Conservation (phyloP, 2,797 vertebrate species). For the Prunella strophiata region DNA sequence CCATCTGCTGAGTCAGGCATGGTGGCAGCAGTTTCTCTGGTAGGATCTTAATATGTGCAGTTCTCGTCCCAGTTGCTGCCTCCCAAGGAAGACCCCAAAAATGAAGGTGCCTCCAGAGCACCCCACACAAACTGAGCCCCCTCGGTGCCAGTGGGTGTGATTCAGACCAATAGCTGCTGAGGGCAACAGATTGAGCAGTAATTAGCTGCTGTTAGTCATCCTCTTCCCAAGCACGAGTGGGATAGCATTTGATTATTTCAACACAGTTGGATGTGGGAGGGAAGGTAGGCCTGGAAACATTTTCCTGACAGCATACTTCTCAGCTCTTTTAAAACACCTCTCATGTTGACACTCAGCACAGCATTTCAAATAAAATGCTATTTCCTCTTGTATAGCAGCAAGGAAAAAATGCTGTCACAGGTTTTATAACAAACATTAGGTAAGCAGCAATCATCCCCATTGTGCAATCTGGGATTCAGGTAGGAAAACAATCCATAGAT, state of each 20-base stretch:
- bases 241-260: slow-evolving; percentile 61
- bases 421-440: slow-evolving; percentile 61
- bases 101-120: neutral
- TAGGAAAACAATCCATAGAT: slow-evolving; percentile 32
- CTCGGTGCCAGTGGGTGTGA: slow-evolving; percentile 5
- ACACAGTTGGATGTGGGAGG: slow-evolving; percentile 68
- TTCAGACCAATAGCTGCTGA: slow-evolving; percentile 37
- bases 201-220: slow-evolving; percentile 64
- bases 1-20: neutral
- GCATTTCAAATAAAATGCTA: slow-evolving; percentile 51
- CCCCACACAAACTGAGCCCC: neutral
- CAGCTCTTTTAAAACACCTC: slow-evolving; percentile 59
- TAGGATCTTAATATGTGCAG: neutral
- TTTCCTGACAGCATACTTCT: slow-evolving; percentile 62
- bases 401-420: slow-evolving; percentile 63
- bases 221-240: slow-evolving; percentile 39
- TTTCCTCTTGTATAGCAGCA: slow-evolving; percentile 44
- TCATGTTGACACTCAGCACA: slow-evolving; percentile 56
- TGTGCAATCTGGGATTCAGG: slow-evolving; percentile 21
- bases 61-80: neutral
- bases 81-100: neutral
- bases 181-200: slow-evolving; percentile 54
- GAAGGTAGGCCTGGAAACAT: slow-evolving; percentile 60
- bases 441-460: slow-evolving; percentile 34
- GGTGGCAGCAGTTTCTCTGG: neutral